Conservation (phyloP, 2,113 vertebrate genomes). For the Galemys pyrenaicus region DNA sequence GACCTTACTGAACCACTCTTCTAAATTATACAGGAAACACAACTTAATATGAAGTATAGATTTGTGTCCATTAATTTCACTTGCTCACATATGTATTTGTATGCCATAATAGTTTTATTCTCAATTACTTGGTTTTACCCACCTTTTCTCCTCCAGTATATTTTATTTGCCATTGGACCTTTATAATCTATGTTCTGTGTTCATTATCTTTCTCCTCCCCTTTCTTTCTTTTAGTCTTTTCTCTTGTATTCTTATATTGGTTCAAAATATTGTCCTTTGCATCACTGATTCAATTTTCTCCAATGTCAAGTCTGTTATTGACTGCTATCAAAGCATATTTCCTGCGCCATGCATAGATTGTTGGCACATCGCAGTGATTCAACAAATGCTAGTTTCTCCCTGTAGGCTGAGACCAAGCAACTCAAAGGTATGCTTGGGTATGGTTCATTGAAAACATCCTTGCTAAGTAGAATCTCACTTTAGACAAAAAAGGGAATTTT, state of each 20-base stretch:
- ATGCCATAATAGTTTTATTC: neutral
- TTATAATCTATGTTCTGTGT: neutral
- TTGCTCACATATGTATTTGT: neutral
- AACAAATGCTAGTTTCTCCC: neutral
- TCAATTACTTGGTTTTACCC: neutral
- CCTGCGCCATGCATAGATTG: neutral
- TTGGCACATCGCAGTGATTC: neutral
- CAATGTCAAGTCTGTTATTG: neutral
- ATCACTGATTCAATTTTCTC: neutral
- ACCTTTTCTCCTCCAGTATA: neutral
- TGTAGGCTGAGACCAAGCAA: neutral
- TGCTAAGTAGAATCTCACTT: neutral
- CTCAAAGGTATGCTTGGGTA: neutral
- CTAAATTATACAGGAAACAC: constrained; percentile 1
- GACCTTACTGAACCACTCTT: neutral
- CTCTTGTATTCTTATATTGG: neutral
- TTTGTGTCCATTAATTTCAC: neutral
- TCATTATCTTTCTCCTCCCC: neutral
- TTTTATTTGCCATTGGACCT: neutral
- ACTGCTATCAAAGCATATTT: constrained; percentile 9
- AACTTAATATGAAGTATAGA: neutral
- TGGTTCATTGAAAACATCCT: neutral
- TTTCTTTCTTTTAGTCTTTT: neutral
- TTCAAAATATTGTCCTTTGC: neutral
- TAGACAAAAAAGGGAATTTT: neutral